Evolutionary conservation across 2,888 invertebrate genomes (phyloP).

Genomic region (Eupithecia exiguata): DNA sequence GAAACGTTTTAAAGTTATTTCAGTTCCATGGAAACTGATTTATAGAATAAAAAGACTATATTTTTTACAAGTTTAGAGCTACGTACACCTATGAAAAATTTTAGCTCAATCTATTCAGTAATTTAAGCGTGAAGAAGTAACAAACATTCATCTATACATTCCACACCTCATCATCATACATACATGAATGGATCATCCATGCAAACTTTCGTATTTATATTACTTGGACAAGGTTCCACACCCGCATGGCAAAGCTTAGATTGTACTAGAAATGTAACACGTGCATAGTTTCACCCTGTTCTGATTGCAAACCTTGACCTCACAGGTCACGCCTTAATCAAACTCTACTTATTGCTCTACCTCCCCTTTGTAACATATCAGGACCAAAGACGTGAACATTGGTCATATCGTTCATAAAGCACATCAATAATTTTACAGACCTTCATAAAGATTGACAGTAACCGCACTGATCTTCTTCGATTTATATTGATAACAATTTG

Average conservation of each 20-base stretch:
- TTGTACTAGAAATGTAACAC: too few species aligned
- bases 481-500: conserved; percentile 22
- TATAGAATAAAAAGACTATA: background rate
- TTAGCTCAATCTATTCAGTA: too few species aligned
- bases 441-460: background rate
- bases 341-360: background rate
- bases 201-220: too few species aligned
- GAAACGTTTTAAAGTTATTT: background rate
- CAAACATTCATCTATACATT: too few species aligned
- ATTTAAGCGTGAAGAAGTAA: too few species aligned
- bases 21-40: background rate
- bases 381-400: background rate
- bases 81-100: too few species aligned
- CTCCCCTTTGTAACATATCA: background rate
- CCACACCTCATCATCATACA: too few species aligned
- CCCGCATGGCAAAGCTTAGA: too few species aligned
- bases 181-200: too few species aligned
- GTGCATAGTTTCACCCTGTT: background rate
- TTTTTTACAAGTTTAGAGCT: too few species aligned
- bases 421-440: background rate
- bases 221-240: too few species aligned
- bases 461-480: background rate
- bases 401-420: background rate
- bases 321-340: background rate
- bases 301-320: background rate